Base-by-base conservation (phyloP, 1,140 invertebrate genomes). In the Caenorhabditis inopinata region DNA sequence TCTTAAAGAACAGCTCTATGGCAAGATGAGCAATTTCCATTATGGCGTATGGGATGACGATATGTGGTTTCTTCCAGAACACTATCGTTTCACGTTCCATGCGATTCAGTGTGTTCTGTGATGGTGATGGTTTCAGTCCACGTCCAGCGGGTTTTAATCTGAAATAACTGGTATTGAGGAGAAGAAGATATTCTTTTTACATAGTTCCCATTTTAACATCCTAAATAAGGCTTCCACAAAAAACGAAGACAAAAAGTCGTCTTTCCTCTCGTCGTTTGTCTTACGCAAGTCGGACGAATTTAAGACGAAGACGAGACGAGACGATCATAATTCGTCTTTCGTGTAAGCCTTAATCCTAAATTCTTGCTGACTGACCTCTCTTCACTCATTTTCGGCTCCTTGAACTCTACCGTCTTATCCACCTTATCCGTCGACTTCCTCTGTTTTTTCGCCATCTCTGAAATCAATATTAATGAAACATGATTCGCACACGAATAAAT, bases 31-130 rank as follows among this genome's bases (percentile, higher is more conserved):
- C 6, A 2, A 84, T 23, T 73, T 85, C 85, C 51, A 75, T 32
- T 12, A 86, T 16, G 6, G 77, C 78, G 32, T 85, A 85, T 46
- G 79, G 78, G 29, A 86, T 42, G 1, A 81, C 83, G n/a, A 27
- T 78, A 51, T 83, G 18, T 2, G 85, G 85, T 18, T 46, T 62
- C 48, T 53, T 47, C 79, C 79, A 86, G 29, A 85, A 32, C 1
- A 83, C 74, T 23, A 85, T 83, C 46, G 78, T 81, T 23, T 86
- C 78, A 11, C 85, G 77, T 47, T 85, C 85, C 58, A 83, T 16
- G 21, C 83, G 76, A 68, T 83, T 83, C 47, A 83, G 42, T 21
- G 83, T 83, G 21, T 76, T 78, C 35, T 74, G 35, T 2, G 83
- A 83, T 21, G 83, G 83, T 11, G 79, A 81, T 47, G 81, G 74